phyloP scores from a whole-genome alignment of 2,113 vertebrate genomes.

The Mugil cephalus region DNA sequence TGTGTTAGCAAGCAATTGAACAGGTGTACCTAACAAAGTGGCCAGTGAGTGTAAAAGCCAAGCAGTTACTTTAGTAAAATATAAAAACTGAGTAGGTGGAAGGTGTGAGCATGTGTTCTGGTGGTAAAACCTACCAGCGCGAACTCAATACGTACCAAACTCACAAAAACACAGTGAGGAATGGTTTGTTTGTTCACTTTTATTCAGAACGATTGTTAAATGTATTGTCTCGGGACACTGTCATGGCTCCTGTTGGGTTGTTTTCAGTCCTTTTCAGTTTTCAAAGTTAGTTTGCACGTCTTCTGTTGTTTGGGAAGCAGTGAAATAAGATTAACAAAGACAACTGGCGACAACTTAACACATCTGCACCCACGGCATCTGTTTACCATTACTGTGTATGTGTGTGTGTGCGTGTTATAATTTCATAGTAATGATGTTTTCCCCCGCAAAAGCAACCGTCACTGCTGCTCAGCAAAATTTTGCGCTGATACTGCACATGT shows the following conservation, averaged over 20 bases:
- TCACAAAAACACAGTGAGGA: background rate
- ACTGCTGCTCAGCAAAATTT: conserved; percentile 62
- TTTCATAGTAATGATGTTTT: conserved; percentile 48
- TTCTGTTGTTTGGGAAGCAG: conserved; percentile 5
- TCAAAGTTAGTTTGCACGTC: conserved; percentile 19
- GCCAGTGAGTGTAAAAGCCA: no score
- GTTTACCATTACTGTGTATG: conserved; percentile 10
- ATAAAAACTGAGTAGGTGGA: no score
- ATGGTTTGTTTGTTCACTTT: background rate
- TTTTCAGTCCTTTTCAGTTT: conserved; percentile 13
- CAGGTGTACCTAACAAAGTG: no score
- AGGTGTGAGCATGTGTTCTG: no score
- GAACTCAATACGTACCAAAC: background rate
- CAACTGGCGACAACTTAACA: background rate
- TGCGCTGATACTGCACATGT: conserved; percentile 65
- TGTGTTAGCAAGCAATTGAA: no score
- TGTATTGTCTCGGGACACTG: background rate
- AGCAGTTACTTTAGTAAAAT: no score
- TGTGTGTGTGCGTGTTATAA: conserved; percentile 15
- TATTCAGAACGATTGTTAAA: background rate
- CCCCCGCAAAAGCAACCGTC: conserved; percentile 25
- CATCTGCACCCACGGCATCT: conserved; percentile 4
- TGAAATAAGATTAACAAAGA: conserved; percentile 9
- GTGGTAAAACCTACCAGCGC: no score
- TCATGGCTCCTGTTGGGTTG: background rate